Conservation (phyloP, 2,797 vertebrate genomes). For the Melanotaenia parkinsoni region DNA sequence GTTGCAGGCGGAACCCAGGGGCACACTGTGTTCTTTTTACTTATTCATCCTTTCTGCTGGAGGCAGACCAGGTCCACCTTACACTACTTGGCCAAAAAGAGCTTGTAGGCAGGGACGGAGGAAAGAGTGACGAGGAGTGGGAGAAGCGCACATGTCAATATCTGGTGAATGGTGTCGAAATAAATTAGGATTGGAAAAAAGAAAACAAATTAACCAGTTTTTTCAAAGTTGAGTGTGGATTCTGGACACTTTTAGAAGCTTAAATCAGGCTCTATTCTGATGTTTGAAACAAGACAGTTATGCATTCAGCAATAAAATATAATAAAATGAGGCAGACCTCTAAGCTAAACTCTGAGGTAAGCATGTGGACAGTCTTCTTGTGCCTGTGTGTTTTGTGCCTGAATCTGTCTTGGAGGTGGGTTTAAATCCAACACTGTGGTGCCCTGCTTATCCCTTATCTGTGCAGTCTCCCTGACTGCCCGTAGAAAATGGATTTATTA, state of each 20-base stretch:
- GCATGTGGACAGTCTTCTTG: constrained; percentile 23
- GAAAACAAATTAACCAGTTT: constrained; percentile 1
- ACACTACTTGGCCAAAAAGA: constrained; percentile 60
- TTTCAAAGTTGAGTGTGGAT: constrained; percentile 4
- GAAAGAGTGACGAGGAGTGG: constrained; percentile 42
- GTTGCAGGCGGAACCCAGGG: constrained; percentile 74
- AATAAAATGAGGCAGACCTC: constrained; percentile 5
- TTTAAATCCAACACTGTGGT: constrained; percentile 58
- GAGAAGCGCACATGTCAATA: constrained; percentile 39
- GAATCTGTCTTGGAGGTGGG: constrained; percentile 58
- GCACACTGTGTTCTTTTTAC: constrained; percentile 81
- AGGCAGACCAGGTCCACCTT: constrained; percentile 73
- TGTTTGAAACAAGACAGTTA: constrained; percentile 8
- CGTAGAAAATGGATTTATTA: constrained; percentile 79
- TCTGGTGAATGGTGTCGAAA: constrained; percentile 41
- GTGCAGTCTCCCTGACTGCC: constrained; percentile 74
- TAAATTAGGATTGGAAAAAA: constrained; percentile 30
- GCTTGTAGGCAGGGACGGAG: constrained; percentile 57
- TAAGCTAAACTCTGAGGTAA: constrained; percentile 20
- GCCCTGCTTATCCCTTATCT: constrained; percentile 75
- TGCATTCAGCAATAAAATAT: background rate
- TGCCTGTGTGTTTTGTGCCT: constrained; percentile 33
- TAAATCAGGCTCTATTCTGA: constrained; percentile 4
- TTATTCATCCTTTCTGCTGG: constrained; percentile 79
- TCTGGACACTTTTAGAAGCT: background rate